Evolutionary conservation across 2,113 vertebrate species (phyloP), one percentile per base, ranked within the genome.

Genomic region (Grammomys surdaster): DNA sequence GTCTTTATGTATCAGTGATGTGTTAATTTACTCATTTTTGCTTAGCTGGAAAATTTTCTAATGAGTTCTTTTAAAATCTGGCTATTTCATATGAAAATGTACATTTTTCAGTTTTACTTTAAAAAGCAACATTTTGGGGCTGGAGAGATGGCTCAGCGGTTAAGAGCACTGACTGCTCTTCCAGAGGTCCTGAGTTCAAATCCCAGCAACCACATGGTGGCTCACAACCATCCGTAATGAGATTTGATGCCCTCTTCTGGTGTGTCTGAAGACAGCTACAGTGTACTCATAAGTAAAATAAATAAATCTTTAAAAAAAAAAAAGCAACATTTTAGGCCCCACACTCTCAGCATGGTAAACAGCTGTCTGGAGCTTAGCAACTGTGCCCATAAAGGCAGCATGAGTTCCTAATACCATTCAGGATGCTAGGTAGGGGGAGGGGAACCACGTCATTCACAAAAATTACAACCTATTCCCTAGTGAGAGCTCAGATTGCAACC

Each of bases 61-160:
- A 90, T 80, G 91, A 60, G 28, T 48, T 89, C 75, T 87, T 92
- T 77, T 77, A 40, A 93, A 96, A 72, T 77, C 46, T 91, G 33
- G 43, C 69, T 40, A 75, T 76, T 89, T 93, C 51, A 67, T 54
- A 51, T 16, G 33, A 78, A 77, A 82, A 82, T 54, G 16, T 87
- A 63, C 43, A 58, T 67, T 67, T 78, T 43, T 85, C 88, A 48
- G 9, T 33, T 91, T 93, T 40, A 58, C 54, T 31, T 65, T 75
- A 36, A 56, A 95, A 77, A 73, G 26, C 8, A 54, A 72, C 11
- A 48, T 17, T 75, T 92, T 76, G 14, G 5, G 19, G 40, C 40
- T 40, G 40, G 40, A 40, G 40, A 40, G 40, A 40, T 40, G 40
- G 40, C 40, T 40, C 40, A 40, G 40, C 2, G 40, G 40, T 40